Evolutionary conservation across 1,140 invertebrate genomes (phyloP), one percentile per base, ranked within the genome.

Genomic region (Brachionus rubens): DNA sequence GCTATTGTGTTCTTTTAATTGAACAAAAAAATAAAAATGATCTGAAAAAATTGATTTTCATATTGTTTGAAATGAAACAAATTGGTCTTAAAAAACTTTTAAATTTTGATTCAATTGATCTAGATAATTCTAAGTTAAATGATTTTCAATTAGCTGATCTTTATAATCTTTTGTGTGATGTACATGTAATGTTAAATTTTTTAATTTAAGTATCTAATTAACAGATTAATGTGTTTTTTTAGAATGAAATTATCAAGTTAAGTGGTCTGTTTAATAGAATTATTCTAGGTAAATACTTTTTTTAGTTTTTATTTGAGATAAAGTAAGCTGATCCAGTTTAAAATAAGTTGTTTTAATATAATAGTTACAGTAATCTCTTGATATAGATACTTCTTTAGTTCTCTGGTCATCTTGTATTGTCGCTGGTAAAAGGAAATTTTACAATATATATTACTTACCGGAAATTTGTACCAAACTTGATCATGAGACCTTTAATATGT

Each of bases 1-100:
- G 59, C 19, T 65, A 65, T 43, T 65, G 59, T 65, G 59, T 65
- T 43, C 40, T 65, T 2, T 43, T 65, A 19, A 65, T 19, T 43
- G 59, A 65, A 43, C 41, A 65, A 65, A 14, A 65, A 26, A 65
- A 65, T 28, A 41, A 36, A 0, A 65, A 26, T 65, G 59, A 65
- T 46, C 26, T 65, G 5, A 65, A 65, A 43, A 65, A 65, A 26
- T 43, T 65, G 1, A 65, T 65, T 26, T 43, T 43, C 43, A 65
- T 65, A 30, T 24, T 65, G 5, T 43, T 43, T 26, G 40, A 65
- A n/a, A 41, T 65, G 2, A 65, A 65, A 65, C 33, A 43, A 43
- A 43, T 41, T 6, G 59, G 24, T 43, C 9, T 65, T 4, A 65
- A 41, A 26, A 65, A 65, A 43, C n/a, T 65, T 16, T 2, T 41